These are phyloP conservation scores for Piprites chloris DNA, from an alignment of 2,113 vertebrate genomes.

Conservation along the genomic window DNA sequence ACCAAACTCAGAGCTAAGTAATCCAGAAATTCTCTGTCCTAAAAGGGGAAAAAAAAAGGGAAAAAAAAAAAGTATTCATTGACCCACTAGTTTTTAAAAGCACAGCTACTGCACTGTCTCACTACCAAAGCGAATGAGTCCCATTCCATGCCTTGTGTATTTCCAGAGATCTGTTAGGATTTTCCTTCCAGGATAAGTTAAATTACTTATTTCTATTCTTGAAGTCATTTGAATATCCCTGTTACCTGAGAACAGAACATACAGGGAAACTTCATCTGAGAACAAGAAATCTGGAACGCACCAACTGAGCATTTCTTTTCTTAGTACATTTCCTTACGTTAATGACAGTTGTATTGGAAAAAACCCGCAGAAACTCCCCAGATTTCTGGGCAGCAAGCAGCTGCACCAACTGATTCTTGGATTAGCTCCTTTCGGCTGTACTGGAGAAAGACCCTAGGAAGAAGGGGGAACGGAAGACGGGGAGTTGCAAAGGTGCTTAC, in stretches of 20 bases:
- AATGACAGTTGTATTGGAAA: not conserved
- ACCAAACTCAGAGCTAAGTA: not conserved
- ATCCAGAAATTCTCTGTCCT: not conserved
- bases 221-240: not conserved
- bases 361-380: not conserved
- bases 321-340: not conserved
- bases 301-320: not conserved
- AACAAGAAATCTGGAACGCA: not conserved
- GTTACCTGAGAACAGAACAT: not conserved
- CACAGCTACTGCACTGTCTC: not conserved
- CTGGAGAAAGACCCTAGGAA: not conserved
- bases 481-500: not conserved
- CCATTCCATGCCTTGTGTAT: not conserved
- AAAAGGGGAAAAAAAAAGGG: not conserved
- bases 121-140: not conserved
- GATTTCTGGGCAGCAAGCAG: not conserved
- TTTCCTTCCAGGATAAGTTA: not conserved
- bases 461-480: not conserved
- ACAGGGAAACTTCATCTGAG: not conserved
- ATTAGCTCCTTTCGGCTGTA: not conserved
- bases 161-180: not conserved
- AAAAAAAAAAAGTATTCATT: not conserved
- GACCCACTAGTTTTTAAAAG: not conserved
- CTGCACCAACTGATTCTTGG: not conserved
- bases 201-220: not conserved